Percentiles rank a stretch among this genome's conserved stretches.
phyloP scores from a whole-genome alignment of 2,888 invertebrate genomes.

The Temnothorax ravouxi region DNA sequence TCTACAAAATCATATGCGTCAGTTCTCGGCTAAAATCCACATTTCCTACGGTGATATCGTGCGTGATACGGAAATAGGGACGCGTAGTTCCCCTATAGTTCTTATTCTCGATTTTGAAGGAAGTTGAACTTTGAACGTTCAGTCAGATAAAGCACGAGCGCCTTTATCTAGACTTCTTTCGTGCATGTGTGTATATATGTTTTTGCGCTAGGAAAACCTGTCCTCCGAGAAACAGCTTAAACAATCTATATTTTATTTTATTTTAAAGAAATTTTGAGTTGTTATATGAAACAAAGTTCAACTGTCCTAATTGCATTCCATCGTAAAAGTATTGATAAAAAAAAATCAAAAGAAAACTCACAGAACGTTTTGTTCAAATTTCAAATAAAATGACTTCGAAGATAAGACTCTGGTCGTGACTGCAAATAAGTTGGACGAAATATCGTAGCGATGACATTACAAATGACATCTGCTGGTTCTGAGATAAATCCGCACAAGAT shows the following conservation, averaged over 20 bases:
- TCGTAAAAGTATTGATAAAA: background rate
- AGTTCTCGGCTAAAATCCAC: slow-evolving; percentile 80
- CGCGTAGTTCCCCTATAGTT: slow-evolving; percentile 28
- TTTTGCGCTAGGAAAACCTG: background rate
- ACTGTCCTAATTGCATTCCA: background rate
- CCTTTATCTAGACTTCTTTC: slow-evolving; percentile 51
- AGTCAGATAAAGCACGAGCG: slow-evolving; percentile 50
- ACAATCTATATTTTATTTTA: background rate
- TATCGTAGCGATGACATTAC: background rate
- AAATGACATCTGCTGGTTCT: slow-evolving; percentile 10
- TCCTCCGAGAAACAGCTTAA: background rate
- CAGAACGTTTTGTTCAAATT: background rate
- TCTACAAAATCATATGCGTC: slow-evolving; percentile 80
- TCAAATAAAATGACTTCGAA: too few species aligned
- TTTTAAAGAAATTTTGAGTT: background rate
- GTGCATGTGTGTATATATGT: too few species aligned
- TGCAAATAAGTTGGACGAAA: slow-evolving; percentile 11
- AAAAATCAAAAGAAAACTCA: background rate
- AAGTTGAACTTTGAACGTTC: slow-evolving; percentile 55
- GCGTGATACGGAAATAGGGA: slow-evolving; percentile 70
- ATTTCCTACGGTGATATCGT: slow-evolving; percentile 75
- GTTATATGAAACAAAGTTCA: background rate
- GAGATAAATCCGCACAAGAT: slow-evolving; percentile 19
- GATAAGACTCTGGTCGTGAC: background rate
- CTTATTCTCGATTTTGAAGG: slow-evolving; percentile 59